A percentile compares a stretch with the other conserved stretches of the same genome.
These are phyloP conservation scores for Invenusta paracnida DNA, from an alignment of 2,888 invertebrate genomes.

Conservation along the genomic window DNA sequence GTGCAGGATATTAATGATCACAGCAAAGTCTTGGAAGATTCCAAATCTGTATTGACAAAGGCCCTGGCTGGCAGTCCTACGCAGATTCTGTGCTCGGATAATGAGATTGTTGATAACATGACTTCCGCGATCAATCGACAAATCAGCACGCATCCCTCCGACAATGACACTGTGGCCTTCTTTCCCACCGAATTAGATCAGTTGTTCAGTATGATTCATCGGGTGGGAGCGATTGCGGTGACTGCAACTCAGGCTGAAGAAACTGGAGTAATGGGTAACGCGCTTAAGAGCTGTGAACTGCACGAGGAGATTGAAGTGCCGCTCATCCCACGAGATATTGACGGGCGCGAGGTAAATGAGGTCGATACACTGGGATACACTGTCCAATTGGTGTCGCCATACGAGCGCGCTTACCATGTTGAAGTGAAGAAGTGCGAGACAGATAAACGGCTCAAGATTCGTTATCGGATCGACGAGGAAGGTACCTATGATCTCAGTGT, in stretches of 20 bases:
- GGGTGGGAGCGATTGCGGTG: constrained; percentile 31
- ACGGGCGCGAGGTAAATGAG: not conserved
- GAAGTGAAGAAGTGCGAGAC: not conserved
- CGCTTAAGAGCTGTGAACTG: constrained; percentile 2
- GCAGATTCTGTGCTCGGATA: not conserved
- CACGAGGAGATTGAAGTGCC: not conserved
- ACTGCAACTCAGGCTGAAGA: constrained; percentile 35
- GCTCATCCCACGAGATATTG: not conserved
- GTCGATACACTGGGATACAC: not conserved
- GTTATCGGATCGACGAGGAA: constrained; percentile 45
- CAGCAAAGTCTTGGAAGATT: not conserved
- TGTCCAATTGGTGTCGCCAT: constrained; percentile 24
- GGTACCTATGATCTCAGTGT: constrained; percentile 59
- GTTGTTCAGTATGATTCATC: constrained; percentile 32
- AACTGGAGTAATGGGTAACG: not conserved
- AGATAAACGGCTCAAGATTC: constrained; percentile 28
- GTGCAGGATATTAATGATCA: not conserved
- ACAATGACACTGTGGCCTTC: constrained; percentile 38
- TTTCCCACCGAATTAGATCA: constrained; percentile 41
- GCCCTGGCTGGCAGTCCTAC: not conserved
- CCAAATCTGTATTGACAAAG: not conserved
- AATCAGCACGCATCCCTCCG: constrained; percentile 28
- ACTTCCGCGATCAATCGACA: not conserved
- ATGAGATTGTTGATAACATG: not conserved
- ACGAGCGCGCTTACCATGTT: constrained; percentile 14